Evolutionary conservation across 1,140 invertebrate genomes (phyloP).

Genomic region (Drosophila orena): DNA sequence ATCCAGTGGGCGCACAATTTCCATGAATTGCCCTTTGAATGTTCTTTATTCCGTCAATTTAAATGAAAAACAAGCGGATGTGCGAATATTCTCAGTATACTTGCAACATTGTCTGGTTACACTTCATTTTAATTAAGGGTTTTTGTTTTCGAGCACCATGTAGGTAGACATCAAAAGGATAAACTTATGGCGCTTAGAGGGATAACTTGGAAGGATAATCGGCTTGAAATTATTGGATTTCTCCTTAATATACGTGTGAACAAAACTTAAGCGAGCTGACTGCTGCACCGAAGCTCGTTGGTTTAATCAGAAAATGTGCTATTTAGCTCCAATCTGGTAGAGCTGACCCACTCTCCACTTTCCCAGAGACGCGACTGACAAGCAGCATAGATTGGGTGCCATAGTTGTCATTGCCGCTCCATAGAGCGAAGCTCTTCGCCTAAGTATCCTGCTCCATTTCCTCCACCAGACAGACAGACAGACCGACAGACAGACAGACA

Average conservation of each 20-base stretch:
- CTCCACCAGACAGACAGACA: constrained; percentile 38
- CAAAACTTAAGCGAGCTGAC: too few relatives aligned
- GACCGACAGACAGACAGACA: constrained; percentile 47
- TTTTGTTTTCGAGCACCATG: too few relatives aligned
- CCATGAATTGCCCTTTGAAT: constrained; percentile 11
- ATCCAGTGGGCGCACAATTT: neutral
- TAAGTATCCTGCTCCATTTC: constrained; percentile 1
- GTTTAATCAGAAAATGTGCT: neutral
- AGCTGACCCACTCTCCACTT: constrained; percentile 9
- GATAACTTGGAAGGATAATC: too few relatives aligned
- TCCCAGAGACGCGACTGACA: constrained; percentile 25
- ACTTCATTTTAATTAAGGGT: neutral
- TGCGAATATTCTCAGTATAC: too few relatives aligned
- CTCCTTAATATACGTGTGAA: too few relatives aligned
- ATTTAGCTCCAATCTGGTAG: neutral
- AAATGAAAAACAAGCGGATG: constrained; percentile 3
- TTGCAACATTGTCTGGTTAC: neutral
- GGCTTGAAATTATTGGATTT: too few relatives aligned
- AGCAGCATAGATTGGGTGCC: constrained; percentile 52
- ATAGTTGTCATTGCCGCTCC: constrained; percentile 42
- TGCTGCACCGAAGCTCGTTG: too few relatives aligned
- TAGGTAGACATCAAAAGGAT: too few relatives aligned
- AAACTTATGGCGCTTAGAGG: too few relatives aligned
- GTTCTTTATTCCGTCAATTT: constrained; percentile 31
- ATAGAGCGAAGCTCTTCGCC: constrained; percentile 21